Conservation (phyloP, 2,888 invertebrate genomes). For the Protonemura montana region DNA sequence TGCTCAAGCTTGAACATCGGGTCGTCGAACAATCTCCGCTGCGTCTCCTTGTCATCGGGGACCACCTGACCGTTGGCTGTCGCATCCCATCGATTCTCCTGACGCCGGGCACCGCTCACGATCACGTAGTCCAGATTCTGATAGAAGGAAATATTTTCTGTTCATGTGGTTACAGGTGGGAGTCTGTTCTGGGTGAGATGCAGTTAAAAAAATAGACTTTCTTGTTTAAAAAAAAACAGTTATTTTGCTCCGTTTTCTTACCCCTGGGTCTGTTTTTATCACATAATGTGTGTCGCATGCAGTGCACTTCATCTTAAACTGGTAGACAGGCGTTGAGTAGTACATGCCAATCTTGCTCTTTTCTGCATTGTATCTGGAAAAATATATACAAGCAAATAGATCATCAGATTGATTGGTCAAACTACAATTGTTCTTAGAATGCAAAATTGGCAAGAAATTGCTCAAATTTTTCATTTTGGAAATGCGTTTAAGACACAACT, state of each 20-base stretch:
- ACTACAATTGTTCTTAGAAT: background rate
- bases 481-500: too few species aligned
- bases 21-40: constrained; percentile 90
- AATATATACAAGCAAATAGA: background rate
- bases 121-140: constrained; percentile 97
- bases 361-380: constrained; percentile 85
- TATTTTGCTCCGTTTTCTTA: too few species aligned
- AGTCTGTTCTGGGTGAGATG: too few species aligned
- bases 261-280: constrained; percentile 97
- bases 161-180: too few species aligned
- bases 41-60: constrained; percentile 89
- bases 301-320: constrained; percentile 99
- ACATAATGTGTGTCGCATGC: constrained; percentile 96
- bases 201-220: too few species aligned
- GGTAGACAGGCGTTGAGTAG: constrained; percentile 95
- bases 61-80: constrained; percentile 93
- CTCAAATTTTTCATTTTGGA: too few species aligned
- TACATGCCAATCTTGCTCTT: constrained; percentile 96
- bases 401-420: background rate
- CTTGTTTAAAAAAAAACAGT: too few species aligned
- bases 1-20: constrained; percentile 98
- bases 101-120: constrained; percentile 91
- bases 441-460: too few species aligned
- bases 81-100: constrained; percentile 99
- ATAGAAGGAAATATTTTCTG: too few species aligned